These are phyloP conservation scores for Sclerurus mexicanus DNA, from an alignment of 2,113 vertebrate genomes.

Conservation along the genomic window DNA sequence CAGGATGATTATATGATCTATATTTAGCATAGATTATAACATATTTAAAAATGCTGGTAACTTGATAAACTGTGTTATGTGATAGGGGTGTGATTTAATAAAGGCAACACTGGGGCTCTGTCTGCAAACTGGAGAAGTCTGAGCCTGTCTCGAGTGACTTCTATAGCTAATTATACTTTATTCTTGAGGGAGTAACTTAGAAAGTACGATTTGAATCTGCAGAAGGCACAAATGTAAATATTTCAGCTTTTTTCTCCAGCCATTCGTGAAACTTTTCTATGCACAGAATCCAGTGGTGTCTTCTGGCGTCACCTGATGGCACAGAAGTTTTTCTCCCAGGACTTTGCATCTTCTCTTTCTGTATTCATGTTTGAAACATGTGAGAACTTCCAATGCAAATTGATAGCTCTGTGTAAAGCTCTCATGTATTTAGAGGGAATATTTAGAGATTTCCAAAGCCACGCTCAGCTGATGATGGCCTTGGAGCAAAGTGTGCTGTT, in stretches of 20 bases:
- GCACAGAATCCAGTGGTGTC: background rate
- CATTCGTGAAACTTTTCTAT: background rate
- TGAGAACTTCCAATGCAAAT: background rate
- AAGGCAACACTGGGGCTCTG: background rate
- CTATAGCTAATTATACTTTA: background rate
- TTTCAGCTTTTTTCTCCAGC: background rate
- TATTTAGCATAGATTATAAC: background rate
- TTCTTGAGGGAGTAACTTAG: background rate
- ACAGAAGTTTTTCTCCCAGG: background rate
- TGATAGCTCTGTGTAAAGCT: background rate
- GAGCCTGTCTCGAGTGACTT: background rate
- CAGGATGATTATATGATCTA: background rate
- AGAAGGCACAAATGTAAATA: background rate
- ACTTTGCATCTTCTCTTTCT: background rate
- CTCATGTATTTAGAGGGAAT: background rate
- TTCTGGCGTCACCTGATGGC: background rate
- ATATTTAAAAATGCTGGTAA: background rate
- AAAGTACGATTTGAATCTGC: background rate
- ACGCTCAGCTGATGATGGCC: accelerated
- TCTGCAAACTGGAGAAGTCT: background rate
- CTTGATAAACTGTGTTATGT: background rate
- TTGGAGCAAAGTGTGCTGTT: background rate
- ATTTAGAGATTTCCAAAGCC: background rate
- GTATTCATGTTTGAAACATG: background rate
- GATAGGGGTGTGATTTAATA: background rate